phyloP scores from a whole-genome alignment of 2,113 vertebrate genomes.

The Dunckerocampus dactyliophorus region DNA sequence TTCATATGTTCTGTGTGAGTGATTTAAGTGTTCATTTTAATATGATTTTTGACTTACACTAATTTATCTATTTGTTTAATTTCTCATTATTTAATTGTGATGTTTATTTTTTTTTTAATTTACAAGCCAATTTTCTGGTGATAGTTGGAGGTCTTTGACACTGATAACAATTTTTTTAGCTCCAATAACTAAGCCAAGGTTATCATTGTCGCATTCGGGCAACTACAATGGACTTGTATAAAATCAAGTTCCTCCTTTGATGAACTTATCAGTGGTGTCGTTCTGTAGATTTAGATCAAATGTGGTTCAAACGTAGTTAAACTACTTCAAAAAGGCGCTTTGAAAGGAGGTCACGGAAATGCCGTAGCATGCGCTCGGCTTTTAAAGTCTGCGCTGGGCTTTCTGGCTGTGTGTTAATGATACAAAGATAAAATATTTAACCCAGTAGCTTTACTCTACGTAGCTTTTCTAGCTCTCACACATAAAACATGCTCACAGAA shows the following conservation, averaged over 20 bases:
- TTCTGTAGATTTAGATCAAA: constrained; percentile 48
- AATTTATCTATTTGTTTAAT: no score
- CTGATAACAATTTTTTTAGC: constrained; percentile 5
- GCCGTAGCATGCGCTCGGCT: constrained; percentile 40
- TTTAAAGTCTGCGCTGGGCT: constrained; percentile 54
- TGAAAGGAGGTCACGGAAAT: constrained; percentile 56
- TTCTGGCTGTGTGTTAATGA: constrained; percentile 68
- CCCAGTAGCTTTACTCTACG: constrained; percentile 34
- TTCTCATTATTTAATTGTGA: no score
- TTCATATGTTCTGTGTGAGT: no score
- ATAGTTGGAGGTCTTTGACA: constrained; percentile 33
- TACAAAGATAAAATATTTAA: constrained; percentile 66
- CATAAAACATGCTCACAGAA: constrained; percentile 12
- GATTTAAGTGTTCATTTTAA: no score
- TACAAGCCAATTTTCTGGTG: neutral
- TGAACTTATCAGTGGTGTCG: constrained; percentile 37
- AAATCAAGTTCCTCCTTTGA: constrained; percentile 31
- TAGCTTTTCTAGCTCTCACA: constrained; percentile 23
- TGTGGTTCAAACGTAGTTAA: constrained; percentile 29
- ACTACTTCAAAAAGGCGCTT: constrained; percentile 57
- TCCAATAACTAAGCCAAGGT: constrained; percentile 38
- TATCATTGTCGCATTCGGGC: constrained; percentile 9
- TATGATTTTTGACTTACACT: no score
- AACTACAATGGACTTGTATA: constrained; percentile 22
- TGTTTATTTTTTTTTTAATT: no score